Evolutionary conservation across 2,888 invertebrate genomes (phyloP).

Genomic region (Philaethria dido): DNA sequence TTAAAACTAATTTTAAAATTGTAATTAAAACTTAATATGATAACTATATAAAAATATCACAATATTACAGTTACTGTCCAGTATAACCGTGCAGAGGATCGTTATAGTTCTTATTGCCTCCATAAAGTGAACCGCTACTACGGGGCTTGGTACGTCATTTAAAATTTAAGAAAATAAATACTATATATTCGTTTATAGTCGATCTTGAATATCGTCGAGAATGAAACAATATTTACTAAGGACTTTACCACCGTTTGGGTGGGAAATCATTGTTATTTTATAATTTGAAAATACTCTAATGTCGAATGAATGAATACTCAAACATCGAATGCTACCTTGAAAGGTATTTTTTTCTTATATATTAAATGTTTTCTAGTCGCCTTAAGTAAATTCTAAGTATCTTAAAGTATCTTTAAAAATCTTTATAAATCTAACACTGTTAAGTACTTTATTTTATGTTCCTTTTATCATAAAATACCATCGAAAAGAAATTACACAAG

Average conservation of each 20-base stretch:
- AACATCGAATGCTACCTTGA: no score
- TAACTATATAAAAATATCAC: slow-evolving; percentile 9
- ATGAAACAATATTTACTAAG: not conserved
- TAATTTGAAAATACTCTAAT: no score
- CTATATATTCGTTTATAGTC: not conserved
- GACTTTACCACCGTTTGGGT: not conserved
- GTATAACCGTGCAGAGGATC: not conserved
- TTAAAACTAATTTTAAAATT: not conserved
- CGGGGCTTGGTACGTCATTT: not conserved
- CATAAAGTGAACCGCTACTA: slow-evolving; percentile 27
- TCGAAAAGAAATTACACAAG: no score
- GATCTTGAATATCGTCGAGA: not conserved
- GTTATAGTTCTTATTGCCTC: slow-evolving; percentile 28
- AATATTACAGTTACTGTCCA: slow-evolving; percentile 18
- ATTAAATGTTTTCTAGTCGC: no score
- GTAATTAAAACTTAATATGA: slow-evolving; percentile 18
- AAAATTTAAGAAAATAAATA: slow-evolving; percentile 5
- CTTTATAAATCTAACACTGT: no score
- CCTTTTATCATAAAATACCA: no score
- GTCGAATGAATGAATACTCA: no score
- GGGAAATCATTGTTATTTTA: not conserved
- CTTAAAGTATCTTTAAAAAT: no score
- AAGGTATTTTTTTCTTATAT: no score
- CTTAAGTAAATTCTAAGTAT: no score
- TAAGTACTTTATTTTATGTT: no score